A percentile compares a stretch with the other conserved stretches of the same genome.
These are phyloP conservation scores for Microplitis deprimator DNA, from an alignment of 2,888 invertebrate species.

Conservation along the genomic window DNA sequence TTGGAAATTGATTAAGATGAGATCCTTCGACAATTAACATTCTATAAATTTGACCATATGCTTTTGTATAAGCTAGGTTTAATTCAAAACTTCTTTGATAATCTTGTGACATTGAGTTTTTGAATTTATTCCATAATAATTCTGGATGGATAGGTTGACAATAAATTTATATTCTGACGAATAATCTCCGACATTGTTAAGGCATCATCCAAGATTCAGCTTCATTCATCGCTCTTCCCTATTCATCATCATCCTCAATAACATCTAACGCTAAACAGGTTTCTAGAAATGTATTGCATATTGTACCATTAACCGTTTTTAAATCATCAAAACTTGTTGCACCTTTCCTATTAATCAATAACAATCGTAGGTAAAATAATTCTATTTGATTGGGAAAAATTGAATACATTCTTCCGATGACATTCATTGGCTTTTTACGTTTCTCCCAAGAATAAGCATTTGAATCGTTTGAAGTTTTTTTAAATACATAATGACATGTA, in stretches of 20 bases:
- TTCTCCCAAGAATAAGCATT: neutral
- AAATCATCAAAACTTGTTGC: constrained; percentile 22
- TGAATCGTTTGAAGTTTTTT: neutral
- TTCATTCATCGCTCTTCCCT: constrained; percentile 37
- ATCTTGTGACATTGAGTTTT: constrained; percentile 50
- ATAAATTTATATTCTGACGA: constrained; percentile 54
- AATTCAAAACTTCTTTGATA: constrained; percentile 22
- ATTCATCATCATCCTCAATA: constrained; percentile 53
- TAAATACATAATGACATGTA: constrained; percentile 14
- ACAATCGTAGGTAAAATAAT: constrained; percentile 20
- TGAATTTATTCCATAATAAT: constrained; percentile 51
- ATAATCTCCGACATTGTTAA: constrained; percentile 56
- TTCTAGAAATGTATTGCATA: constrained; percentile 45
- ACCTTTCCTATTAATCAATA: neutral
- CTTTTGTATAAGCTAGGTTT: constrained; percentile 8
- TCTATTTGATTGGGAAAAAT: constrained; percentile 10
- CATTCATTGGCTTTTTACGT: neutral
- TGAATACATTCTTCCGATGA: neutral
- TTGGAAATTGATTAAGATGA: constrained; percentile 8
- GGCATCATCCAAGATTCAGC: constrained; percentile 51
- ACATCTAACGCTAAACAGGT: constrained; percentile 55
- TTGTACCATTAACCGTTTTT: neutral
- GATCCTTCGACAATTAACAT: constrained; percentile 27
- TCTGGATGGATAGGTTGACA: constrained; percentile 50
- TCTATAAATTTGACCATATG: constrained; percentile 17